Evolutionary conservation across 2,113 vertebrate genomes (phyloP).

Genomic region (Pangasianodon gigas): DNA sequence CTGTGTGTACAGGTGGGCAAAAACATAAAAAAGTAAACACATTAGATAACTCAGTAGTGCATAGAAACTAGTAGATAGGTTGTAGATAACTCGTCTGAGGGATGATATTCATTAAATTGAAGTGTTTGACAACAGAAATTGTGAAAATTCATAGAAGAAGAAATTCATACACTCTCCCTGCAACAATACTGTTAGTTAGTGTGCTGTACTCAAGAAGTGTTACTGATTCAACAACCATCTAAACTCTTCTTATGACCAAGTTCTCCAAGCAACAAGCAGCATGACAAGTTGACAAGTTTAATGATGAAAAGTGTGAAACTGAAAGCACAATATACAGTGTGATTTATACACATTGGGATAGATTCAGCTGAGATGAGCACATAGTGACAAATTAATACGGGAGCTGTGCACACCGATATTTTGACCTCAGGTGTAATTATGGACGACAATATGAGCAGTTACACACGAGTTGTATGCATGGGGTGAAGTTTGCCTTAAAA

Average conservation of each 20-base stretch:
- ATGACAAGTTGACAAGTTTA: not conserved
- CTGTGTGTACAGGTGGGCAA: conserved; percentile 74
- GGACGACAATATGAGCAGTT: no score
- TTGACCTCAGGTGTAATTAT: no score
- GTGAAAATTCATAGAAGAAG: not conserved
- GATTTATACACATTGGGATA: not conserved
- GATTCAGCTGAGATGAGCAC: no score
- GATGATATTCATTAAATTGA: not conserved
- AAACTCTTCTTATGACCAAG: not conserved
- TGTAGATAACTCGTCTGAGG: not conserved
- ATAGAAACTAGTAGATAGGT: not conserved
- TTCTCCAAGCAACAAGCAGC: not conserved
- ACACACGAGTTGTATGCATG: not conserved
- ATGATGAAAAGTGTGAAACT: not conserved
- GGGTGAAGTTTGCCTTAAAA: no score
- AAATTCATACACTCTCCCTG: not conserved
- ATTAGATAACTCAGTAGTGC: not conserved
- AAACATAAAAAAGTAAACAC: not conserved
- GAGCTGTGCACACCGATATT: not conserved
- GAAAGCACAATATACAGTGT: not conserved
- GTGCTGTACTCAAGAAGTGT: not conserved
- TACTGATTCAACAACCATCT: not conserved
- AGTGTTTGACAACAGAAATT: not conserved
- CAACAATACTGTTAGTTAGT: not conserved
- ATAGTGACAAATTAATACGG: not conserved